Conservation (phyloP, 2,888 invertebrate genomes). For the Apamea epomidion region DNA sequence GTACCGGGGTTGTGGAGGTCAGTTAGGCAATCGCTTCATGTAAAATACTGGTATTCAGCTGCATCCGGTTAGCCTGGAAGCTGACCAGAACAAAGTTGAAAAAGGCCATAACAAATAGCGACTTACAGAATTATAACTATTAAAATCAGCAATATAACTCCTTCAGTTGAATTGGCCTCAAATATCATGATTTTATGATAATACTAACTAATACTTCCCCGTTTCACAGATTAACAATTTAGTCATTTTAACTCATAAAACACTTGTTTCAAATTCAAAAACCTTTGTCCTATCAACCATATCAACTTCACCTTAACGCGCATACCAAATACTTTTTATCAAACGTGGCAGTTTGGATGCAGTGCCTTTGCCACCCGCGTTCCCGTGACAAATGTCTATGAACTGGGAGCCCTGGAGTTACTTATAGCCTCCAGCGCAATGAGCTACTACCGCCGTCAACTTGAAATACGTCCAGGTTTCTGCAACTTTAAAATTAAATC, state of each 20-base stretch:
- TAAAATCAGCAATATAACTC: too few species aligned
- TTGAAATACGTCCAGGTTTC: conserved; percentile 60
- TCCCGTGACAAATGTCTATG: conserved; percentile 57
- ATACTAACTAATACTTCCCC: background rate
- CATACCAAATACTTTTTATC: conserved; percentile 20
- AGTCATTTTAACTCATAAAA: background rate
- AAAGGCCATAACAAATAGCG: too few species aligned
- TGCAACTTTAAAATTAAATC: conserved; percentile 61
- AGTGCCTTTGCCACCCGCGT: conserved; percentile 42
- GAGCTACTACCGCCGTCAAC: conserved; percentile 54
- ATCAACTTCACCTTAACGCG: conserved; percentile 6
- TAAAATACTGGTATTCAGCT: too few species aligned
- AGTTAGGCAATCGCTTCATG: too few species aligned
- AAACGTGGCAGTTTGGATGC: conserved; percentile 28
- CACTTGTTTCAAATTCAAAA: background rate
- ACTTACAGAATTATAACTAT: too few species aligned
- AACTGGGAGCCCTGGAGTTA: conserved; percentile 39
- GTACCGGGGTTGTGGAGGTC: too few species aligned
- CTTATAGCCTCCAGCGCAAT: conserved; percentile 46
- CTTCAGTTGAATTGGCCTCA: too few species aligned
- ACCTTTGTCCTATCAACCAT: background rate
- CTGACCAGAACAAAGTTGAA: too few species aligned
- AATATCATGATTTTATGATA: too few species aligned
- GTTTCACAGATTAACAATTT: background rate
- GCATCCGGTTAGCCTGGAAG: too few species aligned